Conservation (phyloP, 2,797 vertebrate genomes). For the Pseudochaenichthys georgianus region DNA sequence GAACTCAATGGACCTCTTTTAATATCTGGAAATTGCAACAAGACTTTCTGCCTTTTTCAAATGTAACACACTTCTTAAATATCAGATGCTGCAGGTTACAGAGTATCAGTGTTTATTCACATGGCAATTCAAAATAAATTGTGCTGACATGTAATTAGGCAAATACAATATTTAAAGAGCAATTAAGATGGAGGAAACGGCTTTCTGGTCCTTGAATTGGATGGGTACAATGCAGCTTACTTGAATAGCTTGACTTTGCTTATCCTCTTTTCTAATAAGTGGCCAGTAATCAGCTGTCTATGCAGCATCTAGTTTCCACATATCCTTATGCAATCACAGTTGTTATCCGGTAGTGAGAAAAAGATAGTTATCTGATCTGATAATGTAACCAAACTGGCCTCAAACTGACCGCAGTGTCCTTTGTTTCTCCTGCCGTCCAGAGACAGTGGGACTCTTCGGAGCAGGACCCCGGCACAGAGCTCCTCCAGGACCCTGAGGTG, state of each 20-base stretch:
- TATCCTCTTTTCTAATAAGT: neutral
- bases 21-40: no score
- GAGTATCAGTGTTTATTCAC: neutral
- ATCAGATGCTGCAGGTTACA: no score
- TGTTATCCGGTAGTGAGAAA: neutral
- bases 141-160: neutral
- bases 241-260: neutral
- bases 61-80: no score
- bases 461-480: conserved; percentile 34
- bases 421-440: conserved; percentile 64
- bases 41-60: no score
- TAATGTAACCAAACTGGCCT: neutral
- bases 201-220: neutral
- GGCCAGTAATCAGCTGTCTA: neutral
- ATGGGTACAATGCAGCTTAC: neutral
- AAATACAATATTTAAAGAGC: neutral
- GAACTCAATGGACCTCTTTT: no score
- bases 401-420: neutral
- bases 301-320: neutral
- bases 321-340: neutral
- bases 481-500: conserved; percentile 22
- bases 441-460: conserved; percentile 76
- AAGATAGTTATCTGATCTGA: neutral
- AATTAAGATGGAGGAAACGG: neutral
- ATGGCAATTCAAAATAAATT: neutral